Conservation (phyloP, 2,113 vertebrate genomes). For the Carlito syrichta region DNA sequence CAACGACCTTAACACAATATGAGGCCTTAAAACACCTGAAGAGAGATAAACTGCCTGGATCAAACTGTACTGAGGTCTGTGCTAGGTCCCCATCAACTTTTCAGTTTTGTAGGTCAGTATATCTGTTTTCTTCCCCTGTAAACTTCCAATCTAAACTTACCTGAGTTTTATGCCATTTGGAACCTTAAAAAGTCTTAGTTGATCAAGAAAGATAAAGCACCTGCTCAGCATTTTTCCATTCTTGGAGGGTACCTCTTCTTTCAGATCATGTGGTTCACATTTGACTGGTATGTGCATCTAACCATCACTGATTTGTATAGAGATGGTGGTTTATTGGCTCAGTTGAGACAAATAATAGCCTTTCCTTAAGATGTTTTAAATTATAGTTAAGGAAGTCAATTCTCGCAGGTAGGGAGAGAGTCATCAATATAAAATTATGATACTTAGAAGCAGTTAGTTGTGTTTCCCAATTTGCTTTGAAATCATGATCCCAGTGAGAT, state of each 20-base stretch:
- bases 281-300: neutral
- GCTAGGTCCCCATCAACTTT: neutral
- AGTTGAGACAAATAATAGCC: neutral
- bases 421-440: neutral
- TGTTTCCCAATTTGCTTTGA: neutral
- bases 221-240: accelerated
- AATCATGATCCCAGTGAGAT: neutral
- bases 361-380: neutral
- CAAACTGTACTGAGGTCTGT: neutral
- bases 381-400: neutral
- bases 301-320: neutral
- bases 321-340: neutral
- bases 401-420: neutral
- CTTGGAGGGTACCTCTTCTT: neutral
- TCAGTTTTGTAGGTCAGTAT: neutral
- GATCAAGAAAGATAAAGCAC: neutral
- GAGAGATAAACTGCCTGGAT: neutral
- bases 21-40: neutral
- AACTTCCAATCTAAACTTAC: neutral
- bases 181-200: neutral
- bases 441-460: neutral
- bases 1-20: accelerated
- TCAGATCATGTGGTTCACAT: neutral
- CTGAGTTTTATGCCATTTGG: neutral
- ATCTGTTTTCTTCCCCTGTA: neutral